These are phyloP conservation scores for Neogale vison DNA, from an alignment of 2,113 vertebrate species.

Conservation along the genomic window DNA sequence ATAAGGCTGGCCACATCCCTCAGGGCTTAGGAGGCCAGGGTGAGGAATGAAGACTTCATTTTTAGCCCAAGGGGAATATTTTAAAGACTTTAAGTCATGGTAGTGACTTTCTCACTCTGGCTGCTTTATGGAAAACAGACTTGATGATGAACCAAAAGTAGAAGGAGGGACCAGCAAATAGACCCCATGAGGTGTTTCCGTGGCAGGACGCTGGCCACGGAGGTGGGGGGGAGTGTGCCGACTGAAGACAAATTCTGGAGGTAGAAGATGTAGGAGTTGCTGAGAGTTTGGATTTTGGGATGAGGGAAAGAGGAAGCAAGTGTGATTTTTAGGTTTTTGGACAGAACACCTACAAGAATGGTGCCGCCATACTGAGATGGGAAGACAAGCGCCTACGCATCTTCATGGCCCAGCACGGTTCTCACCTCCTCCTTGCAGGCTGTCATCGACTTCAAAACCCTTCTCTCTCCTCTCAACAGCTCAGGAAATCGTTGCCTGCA, in stretches of 20 bases:
- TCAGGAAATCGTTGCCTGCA: not conserved
- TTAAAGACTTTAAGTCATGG: not conserved
- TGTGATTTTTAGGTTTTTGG: not conserved
- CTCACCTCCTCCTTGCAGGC: not conserved
- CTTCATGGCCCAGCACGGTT: not conserved
- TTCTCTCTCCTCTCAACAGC: not conserved
- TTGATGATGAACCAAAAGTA: not conserved
- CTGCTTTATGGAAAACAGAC: not conserved
- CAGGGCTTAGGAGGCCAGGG: not conserved
- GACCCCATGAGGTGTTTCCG: not conserved
- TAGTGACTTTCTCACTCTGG: not conserved
- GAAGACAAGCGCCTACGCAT: not conserved
- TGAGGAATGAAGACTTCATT: not conserved
- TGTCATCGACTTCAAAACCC: not conserved
- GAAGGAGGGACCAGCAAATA: not conserved
- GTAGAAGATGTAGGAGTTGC: not conserved
- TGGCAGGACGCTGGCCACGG: not conserved
- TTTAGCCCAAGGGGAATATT: not conserved
- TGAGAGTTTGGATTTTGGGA: not conserved
- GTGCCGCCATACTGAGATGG: not conserved
- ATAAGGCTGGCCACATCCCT: not conserved
- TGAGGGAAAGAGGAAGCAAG: not conserved
- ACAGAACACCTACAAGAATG: not conserved
- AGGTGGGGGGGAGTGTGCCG: not conserved
- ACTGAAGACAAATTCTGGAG: not conserved